These are phyloP conservation scores for Anolis apletophallus DNA, from an alignment of 2,797 vertebrate genomes.

Conservation along the genomic window DNA sequence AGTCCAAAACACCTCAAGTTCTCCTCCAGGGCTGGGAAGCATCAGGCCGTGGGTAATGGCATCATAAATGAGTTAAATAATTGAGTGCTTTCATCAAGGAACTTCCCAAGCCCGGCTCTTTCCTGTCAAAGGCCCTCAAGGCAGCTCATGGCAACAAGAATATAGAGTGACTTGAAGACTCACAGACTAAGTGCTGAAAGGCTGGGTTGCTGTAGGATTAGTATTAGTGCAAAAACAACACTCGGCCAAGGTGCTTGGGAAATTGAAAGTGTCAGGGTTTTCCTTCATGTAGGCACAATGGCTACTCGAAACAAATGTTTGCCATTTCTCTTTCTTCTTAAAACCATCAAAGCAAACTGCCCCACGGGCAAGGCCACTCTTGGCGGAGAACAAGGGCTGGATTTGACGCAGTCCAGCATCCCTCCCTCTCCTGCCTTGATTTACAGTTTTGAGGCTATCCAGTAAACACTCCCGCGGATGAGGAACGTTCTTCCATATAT, in stretches of 20 bases:
- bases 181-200: neutral
- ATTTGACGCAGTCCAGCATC: neutral
- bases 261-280: neutral
- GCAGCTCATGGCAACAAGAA: neutral
- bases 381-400: fast-evolving
- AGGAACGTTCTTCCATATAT: constrained; percentile 32
- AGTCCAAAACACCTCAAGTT: too few relatives aligned
- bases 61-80: too few relatives aligned
- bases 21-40: too few relatives aligned
- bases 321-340: constrained; percentile 12
- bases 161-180: neutral
- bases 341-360: constrained; percentile 32
- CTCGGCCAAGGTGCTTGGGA: neutral
- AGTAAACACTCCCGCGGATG: constrained; percentile 11
- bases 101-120: too few relatives aligned
- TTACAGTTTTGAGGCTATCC: constrained; percentile 41
- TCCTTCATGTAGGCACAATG: too few relatives aligned
- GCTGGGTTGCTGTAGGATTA: too few relatives aligned
- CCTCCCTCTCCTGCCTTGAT: constrained; percentile 41
- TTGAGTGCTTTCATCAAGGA: too few relatives aligned
- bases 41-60: too few relatives aligned
- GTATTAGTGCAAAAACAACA: neutral
- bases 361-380: fast-evolving
- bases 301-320: neutral
- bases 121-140: neutral